A percentile compares a stretch with the other conserved stretches of the same genome.
phyloP scores from a whole-genome alignment of 1,140 invertebrate genomes.

The Geopemphigus sp. region DNA sequence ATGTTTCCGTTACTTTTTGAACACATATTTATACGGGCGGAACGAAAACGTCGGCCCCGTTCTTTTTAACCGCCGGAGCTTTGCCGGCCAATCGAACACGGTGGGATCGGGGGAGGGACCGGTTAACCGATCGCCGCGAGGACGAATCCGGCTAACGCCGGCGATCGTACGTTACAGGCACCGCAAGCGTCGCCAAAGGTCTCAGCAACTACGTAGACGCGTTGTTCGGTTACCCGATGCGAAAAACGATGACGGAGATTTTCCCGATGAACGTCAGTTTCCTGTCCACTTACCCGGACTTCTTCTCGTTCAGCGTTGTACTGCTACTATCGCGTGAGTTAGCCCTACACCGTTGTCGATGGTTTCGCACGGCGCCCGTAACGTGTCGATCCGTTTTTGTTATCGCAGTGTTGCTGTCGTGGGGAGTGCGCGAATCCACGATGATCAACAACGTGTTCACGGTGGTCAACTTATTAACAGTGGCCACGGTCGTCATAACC shows the following conservation, averaged over 20 bases:
- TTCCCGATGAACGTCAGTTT: constrained; percentile 62
- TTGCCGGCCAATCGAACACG: too few species aligned
- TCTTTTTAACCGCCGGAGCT: too few species aligned
- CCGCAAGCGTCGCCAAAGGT: constrained; percentile 72
- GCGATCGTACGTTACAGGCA: constrained; percentile 58
- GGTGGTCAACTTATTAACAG: constrained; percentile 76
- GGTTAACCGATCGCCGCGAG: too few species aligned
- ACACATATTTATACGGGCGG: too few species aligned
- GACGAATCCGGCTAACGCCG: too few species aligned
- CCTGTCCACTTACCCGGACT: constrained; percentile 67
- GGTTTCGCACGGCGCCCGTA: too few species aligned
- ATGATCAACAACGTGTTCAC: constrained; percentile 90
- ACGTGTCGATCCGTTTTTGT: too few species aligned
- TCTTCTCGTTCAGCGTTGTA: constrained; percentile 64
- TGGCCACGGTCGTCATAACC: constrained; percentile 78
- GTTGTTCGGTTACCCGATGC: constrained; percentile 65
- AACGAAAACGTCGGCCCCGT: too few species aligned
- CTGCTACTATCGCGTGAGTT: constrained; percentile 62
- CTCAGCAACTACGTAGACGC: constrained; percentile 72
- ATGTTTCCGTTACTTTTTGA: too few species aligned
- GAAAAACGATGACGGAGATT: constrained; percentile 60
- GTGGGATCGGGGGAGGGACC: too few species aligned
- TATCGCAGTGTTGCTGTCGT: constrained; percentile 65
- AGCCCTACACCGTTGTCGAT: too few species aligned
- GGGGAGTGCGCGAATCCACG: constrained; percentile 87